These are phyloP conservation scores for Sebastes umbrosus DNA, from an alignment of 2,797 vertebrate species.

Conservation along the genomic window DNA sequence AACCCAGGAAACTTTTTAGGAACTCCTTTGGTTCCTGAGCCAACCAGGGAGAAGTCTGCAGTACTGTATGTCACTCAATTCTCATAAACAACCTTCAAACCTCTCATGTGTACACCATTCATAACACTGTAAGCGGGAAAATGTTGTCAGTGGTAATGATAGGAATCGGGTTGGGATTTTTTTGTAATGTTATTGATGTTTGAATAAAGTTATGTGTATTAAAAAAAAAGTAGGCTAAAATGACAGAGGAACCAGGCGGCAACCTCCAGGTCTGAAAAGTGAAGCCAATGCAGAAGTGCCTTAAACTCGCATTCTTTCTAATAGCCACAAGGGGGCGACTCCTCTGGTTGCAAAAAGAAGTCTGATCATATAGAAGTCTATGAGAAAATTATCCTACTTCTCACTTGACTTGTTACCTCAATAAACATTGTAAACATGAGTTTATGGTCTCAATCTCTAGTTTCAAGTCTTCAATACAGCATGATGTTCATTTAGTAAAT, in stretches of 20 bases:
- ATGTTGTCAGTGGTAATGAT: not conserved
- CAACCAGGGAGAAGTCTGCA: not conserved
- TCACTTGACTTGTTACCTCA: too few species aligned
- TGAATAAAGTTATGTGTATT: not conserved
- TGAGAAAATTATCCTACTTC: too few species aligned
- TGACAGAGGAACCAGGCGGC: not conserved
- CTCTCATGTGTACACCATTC: not conserved
- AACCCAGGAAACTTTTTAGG: not conserved
- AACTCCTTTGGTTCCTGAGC: not conserved
- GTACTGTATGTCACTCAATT: not conserved
- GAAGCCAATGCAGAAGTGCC: too few species aligned
- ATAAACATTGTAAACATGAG: too few species aligned
- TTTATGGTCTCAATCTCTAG: too few species aligned
- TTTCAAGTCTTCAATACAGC: too few species aligned
- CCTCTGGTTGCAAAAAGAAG: too few species aligned
- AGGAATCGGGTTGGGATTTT: not conserved
- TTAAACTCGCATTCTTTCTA: too few species aligned
- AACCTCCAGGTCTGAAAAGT: too few species aligned
- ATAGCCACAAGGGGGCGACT: too few species aligned
- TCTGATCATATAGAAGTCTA: too few species aligned
- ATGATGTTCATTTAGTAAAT: too few species aligned
- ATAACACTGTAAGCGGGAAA: not conserved
- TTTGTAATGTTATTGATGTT: not conserved
- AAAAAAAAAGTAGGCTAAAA: not conserved
- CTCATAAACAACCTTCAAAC: not conserved